Base-by-base conservation (phyloP, 2,888 invertebrate genomes). In the Peribatodes rhomboidaria region DNA sequence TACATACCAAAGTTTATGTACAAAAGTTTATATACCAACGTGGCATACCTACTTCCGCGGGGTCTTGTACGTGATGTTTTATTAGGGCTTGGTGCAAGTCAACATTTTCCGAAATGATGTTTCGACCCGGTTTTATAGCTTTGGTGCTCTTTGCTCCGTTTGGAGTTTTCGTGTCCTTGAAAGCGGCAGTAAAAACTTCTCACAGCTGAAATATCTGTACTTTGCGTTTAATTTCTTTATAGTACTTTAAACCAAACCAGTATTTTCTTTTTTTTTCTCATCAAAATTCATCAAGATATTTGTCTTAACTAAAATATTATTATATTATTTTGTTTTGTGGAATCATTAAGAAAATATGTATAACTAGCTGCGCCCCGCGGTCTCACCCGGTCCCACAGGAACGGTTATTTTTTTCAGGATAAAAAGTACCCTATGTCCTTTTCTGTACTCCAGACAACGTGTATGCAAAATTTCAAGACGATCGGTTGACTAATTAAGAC, bases 81-180 rank as follows among this genome's bases (percentile, higher is more conserved):
- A 65, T 56, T 50, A 56, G 52, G 46, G 52, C 55, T 65, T 52
- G 56, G 31, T 60, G 65, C 65, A 65, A 65, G 49, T 65, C 60
- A 33, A 56, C 65, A 20, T 60, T 60, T 60, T 56, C 56, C 33
- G 50, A 46, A 58, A 60, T 56, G 56, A 13, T 46, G 50, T 65
- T 64, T 50, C 50, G 60, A 44, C 50, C 60, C 53, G 13, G 56
- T 60, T 65, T 60, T 65, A 65, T 56, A 16, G 50, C 46, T 47
- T 58, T 37, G 35, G 60, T 37, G 41, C 44, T 13, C 18, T 47
- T 20, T 42, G 56, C 60, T 56, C 46, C 50, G 52, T 22, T 52
- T 16, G 55, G 56, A 52, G 20, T 50, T 65, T 50, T 33, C 42
- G 44, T 14, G 42, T 41, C 37, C 37, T 50, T 18, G 35, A 18